Conservation (phyloP, 1,140 invertebrate genomes). For the Papilio helenus region DNA sequence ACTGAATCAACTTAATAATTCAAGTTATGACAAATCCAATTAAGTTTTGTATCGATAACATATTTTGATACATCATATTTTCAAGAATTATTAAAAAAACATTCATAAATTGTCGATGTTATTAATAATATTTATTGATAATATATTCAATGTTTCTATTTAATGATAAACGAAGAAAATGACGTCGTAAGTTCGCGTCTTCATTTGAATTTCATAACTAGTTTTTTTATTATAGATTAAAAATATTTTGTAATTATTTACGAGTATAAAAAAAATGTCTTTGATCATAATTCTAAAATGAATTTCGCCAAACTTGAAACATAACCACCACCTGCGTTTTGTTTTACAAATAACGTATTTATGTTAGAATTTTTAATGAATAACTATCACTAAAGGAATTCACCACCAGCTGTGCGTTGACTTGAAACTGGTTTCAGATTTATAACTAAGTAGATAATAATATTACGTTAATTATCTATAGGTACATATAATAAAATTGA, state of each 20-base stretch:
- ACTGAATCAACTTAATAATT: constrained; percentile 1
- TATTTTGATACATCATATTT: not conserved
- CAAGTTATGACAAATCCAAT: constrained; percentile 7
- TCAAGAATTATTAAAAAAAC: not conserved
- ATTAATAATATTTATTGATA: not conserved
- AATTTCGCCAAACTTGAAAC: not conserved
- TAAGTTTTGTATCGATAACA: constrained; percentile 3
- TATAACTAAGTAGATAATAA: too few relatives aligned
- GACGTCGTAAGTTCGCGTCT: not conserved
- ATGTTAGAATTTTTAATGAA: not conserved
- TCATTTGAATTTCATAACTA: not conserved
- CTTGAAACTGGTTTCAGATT: too few relatives aligned
- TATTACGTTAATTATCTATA: too few relatives aligned
- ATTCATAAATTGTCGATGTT: not conserved
- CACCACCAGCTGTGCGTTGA: too few relatives aligned
- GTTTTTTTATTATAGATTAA: not conserved
- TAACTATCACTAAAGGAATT: not conserved
- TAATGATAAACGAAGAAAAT: constrained; percentile 1
- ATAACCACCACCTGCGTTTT: not conserved
- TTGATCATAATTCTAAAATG: not conserved
- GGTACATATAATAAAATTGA: too few relatives aligned
- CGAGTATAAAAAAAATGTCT: not conserved
- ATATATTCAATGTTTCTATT: not conserved
- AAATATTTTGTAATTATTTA: not conserved
- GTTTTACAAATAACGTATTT: not conserved